Percentiles rank a stretch among this genome's conserved stretches.
Evolutionary conservation across 2,113 vertebrate genomes (phyloP).

Genomic region (Forbesichthys papilliferus): DNA sequence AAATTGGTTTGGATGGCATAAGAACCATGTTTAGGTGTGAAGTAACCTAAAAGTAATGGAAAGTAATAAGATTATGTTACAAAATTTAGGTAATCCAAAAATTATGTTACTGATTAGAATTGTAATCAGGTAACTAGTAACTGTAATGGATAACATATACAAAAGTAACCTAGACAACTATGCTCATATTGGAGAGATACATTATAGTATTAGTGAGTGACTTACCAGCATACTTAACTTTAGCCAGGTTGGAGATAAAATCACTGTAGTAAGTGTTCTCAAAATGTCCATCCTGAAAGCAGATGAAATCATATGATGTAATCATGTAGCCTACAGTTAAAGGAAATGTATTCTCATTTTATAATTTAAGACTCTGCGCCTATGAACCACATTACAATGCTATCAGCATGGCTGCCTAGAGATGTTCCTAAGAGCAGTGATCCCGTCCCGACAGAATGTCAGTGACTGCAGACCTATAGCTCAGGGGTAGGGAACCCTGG

Average conservation of each 20-base stretch:
- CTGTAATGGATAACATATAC: no score
- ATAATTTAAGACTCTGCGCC: background rate
- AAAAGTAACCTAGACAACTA: no score
- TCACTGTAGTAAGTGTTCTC: conserved; percentile 92
- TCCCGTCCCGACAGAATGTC: conserved; percentile 20
- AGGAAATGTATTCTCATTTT: no score
- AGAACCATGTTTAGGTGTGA: no score
- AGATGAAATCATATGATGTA: conserved; percentile 3
- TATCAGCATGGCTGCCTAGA: conserved; percentile 12
- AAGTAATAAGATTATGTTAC: no score
- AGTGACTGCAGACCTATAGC: background rate
- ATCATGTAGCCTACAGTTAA: background rate
- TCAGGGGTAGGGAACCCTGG: no score
- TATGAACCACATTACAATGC: conserved; percentile 7
- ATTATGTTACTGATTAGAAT: no score
- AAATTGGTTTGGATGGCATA: no score
- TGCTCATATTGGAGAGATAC: no score
- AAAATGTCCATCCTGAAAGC: conserved; percentile 78
- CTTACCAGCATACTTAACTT: conserved; percentile 84
- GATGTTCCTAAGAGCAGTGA: conserved; percentile 26
- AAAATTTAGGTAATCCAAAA: no score
- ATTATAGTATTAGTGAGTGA: background rate
- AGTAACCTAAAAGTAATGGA: no score
- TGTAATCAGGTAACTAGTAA: no score
- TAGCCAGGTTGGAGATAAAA: conserved; percentile 82